A percentile compares a stretch with the other conserved stretches of the same genome.
phyloP scores from a whole-genome alignment of 1,140 invertebrate species.

The Bombus consobrinus region DNA sequence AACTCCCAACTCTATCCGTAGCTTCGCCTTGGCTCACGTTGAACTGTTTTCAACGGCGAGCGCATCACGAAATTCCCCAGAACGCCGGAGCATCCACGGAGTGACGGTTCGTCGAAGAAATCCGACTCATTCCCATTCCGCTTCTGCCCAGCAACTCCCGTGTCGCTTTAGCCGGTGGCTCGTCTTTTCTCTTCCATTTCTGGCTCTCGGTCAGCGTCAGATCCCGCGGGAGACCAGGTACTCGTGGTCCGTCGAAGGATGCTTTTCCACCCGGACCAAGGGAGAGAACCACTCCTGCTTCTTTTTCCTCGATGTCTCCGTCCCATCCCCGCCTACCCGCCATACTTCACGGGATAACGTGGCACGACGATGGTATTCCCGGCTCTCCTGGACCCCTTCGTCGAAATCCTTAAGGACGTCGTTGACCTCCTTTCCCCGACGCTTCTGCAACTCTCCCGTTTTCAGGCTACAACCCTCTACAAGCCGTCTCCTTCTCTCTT shows the following conservation, averaged over 20 bases:
- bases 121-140: slow-evolving; percentile 38
- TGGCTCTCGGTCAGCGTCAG: slow-evolving; percentile 65
- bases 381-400: slow-evolving; percentile 70
- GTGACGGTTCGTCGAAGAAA: slow-evolving; percentile 44
- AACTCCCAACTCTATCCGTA: too few species aligned
- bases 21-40: too few species aligned
- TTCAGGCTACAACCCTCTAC: slow-evolving; percentile 44
- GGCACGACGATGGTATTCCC: slow-evolving; percentile 69
- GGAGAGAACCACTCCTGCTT: slow-evolving; percentile 14
- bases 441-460: slow-evolving; percentile 62
- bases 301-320: slow-evolving; percentile 51
- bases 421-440: slow-evolving; percentile 76
- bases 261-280: slow-evolving; percentile 26
- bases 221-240: slow-evolving; percentile 68
- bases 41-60: neutral
- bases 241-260: slow-evolving; percentile 60
- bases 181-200: slow-evolving; percentile 62
- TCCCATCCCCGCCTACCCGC: slow-evolving; percentile 41
- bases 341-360: slow-evolving; percentile 71
- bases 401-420: slow-evolving; percentile 79
- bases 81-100: neutral
- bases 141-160: slow-evolving; percentile 45
- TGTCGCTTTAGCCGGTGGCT: slow-evolving; percentile 65
- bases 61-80: neutral
- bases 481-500: neutral